Evolutionary conservation across 2,888 invertebrate genomes (phyloP).

Genomic region (Cataglyphis altisquamis): DNA sequence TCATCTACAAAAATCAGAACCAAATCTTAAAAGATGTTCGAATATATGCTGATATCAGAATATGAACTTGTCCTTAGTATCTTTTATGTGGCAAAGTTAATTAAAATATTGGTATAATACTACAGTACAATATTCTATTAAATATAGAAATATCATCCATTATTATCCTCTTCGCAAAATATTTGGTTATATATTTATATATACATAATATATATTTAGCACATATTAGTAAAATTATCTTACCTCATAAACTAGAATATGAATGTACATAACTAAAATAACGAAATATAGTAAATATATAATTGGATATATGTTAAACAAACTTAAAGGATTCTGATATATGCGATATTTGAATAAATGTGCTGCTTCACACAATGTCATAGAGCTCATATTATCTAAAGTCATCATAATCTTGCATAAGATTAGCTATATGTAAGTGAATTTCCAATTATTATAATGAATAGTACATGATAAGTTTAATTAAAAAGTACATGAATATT

Average conservation of each 20-base stretch:
- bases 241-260: slow-evolving; percentile 56
- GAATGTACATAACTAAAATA: slow-evolving; percentile 66
- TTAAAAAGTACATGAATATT: slow-evolving; percentile 71
- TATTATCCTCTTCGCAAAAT: slow-evolving; percentile 48
- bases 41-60: slow-evolving; percentile 47
- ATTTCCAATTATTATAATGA: slow-evolving; percentile 60
- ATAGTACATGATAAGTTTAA: slow-evolving; percentile 69
- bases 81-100: slow-evolving; percentile 26
- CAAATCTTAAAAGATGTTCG: slow-evolving; percentile 20
- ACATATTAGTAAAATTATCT: slow-evolving; percentile 61
- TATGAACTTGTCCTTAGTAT: slow-evolving; percentile 42
- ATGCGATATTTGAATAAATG: neutral
- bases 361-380: slow-evolving; percentile 7
- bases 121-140: slow-evolving; percentile 51
- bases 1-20: slow-evolving; percentile 49
- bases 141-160: slow-evolving; percentile 62
- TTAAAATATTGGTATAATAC: slow-evolving; percentile 47
- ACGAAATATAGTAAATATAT: slow-evolving; percentile 50
- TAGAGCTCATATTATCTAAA: slow-evolving; percentile 5
- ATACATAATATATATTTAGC: slow-evolving; percentile 53
- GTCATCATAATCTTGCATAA: slow-evolving; percentile 36
- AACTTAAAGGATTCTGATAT: slow-evolving; percentile 51
- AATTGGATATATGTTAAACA: slow-evolving; percentile 58
- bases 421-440: slow-evolving; percentile 46
- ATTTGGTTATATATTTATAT: slow-evolving; percentile 72